These are phyloP conservation scores for Urocyon cinereoargenteus DNA, from an alignment of 2,797 vertebrate species.

Conservation along the genomic window DNA sequence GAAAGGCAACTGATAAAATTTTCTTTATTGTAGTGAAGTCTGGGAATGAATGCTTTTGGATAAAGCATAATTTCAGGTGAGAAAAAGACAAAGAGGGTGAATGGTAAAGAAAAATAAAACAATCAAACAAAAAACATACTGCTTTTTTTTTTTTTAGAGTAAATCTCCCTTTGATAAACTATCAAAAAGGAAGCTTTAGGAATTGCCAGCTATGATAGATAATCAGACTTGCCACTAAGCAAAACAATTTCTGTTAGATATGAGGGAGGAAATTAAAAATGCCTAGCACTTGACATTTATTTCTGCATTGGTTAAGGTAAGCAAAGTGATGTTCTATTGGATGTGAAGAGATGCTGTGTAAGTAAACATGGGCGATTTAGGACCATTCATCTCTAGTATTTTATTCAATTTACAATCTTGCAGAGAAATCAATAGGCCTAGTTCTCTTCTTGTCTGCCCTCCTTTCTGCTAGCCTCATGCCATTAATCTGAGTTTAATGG, in stretches of 20 bases:
- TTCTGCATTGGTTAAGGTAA: slow-evolving; percentile 3
- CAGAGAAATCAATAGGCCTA: slow-evolving; percentile 63
- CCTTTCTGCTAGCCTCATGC: neutral
- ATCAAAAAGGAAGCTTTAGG: neutral
- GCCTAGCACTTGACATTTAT: neutral
- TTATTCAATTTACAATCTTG: slow-evolving; percentile 68
- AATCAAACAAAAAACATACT: neutral
- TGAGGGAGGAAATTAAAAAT: neutral
- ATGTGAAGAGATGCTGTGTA: slow-evolving; percentile 34
- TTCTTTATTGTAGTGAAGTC: neutral
- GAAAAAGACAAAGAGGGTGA: neutral
- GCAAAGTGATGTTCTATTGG: neutral
- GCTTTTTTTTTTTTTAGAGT: neutral
- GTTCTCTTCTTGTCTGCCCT: slow-evolving; percentile 54
- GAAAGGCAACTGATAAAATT: neutral
- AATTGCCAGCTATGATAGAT: neutral
- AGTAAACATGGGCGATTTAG: slow-evolving; percentile 39
- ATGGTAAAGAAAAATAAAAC: neutral
- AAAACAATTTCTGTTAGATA: neutral
- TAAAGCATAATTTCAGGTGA: neutral
- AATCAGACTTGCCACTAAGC: slow-evolving; percentile 1
- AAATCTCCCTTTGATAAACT: neutral
- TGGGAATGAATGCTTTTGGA: neutral
- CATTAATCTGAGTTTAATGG: slow-evolving; percentile 69
- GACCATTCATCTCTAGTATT: neutral